A percentile compares a stretch with the other conserved stretches of the same genome.
phyloP scores from a whole-genome alignment of 2,797 vertebrate genomes.

The Danio aesculapii region DNA sequence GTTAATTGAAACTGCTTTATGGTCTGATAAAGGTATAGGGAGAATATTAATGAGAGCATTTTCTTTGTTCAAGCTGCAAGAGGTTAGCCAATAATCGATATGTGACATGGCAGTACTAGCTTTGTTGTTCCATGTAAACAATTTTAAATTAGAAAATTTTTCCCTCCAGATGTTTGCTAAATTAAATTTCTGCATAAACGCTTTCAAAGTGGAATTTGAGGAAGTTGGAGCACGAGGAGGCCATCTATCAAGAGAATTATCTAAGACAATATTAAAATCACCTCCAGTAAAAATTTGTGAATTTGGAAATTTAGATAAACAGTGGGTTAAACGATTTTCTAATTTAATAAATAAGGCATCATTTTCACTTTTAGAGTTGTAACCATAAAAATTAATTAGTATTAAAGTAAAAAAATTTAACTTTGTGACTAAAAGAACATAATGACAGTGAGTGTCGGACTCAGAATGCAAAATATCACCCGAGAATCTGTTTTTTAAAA shows the following conservation, averaged over 20 bases:
- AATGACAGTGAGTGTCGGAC: background rate
- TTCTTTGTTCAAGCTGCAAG: no score
- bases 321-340: conserved; percentile 2
- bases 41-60: no score
- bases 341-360: conserved; percentile 7
- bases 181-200: background rate
- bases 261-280: background rate
- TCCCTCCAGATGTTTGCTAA: background rate
- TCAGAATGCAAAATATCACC: background rate
- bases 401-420: background rate
- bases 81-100: no score
- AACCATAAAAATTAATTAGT: conserved; percentile 20
- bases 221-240: background rate
- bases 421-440: no score
- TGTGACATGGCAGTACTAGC: no score
- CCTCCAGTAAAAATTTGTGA: no score
- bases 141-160: background rate
- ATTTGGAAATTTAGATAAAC: no score
- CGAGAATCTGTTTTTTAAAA: conserved; percentile 8
- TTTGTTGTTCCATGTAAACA: no score
- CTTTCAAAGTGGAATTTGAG: background rate
- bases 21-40: no score
- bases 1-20: conserved; percentile 10
- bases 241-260: conserved; percentile 10
- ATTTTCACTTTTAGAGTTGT: conserved; percentile 20